Percentiles rank a stretch among this genome's conserved stretches.
phyloP scores from a whole-genome alignment of 2,797 vertebrate genomes.

The Ceryle rudis region DNA sequence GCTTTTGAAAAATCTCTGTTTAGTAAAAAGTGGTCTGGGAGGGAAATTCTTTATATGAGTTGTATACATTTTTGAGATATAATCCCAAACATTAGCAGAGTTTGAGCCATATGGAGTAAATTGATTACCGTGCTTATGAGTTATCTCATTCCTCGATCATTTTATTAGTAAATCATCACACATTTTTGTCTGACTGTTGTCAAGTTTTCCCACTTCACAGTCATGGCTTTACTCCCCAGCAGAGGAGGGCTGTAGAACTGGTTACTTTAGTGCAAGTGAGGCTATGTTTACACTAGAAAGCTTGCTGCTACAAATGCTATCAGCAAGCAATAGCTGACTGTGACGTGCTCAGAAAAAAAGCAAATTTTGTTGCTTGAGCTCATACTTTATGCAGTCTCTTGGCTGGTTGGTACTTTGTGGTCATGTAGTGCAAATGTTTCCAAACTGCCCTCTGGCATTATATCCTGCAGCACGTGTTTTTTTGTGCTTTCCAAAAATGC shows the following conservation, averaged over 20 bases:
- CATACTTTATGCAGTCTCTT: background rate
- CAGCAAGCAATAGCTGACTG: background rate
- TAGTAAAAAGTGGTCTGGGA: background rate
- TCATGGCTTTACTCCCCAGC: background rate
- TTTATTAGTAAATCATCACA: background rate
- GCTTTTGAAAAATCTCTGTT: conserved; percentile 3
- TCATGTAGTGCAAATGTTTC: background rate
- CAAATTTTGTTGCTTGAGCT: background rate
- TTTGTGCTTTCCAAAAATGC: background rate
- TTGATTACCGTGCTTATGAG: background rate
- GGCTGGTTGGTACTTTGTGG: background rate
- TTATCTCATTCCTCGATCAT: background rate
- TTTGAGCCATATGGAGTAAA: background rate
- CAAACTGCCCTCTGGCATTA: background rate
- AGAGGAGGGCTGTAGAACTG: background rate
- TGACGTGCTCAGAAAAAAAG: background rate
- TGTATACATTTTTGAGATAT: background rate
- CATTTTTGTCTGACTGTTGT: background rate
- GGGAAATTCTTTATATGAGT: background rate
- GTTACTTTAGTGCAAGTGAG: background rate
- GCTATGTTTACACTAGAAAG: background rate
- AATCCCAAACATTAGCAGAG: background rate
- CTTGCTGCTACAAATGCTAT: background rate
- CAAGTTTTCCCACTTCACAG: background rate
- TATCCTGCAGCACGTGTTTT: background rate